These are phyloP conservation scores for Parochlus steinenii DNA, from an alignment of 2,888 invertebrate species.

Conservation along the genomic window DNA sequence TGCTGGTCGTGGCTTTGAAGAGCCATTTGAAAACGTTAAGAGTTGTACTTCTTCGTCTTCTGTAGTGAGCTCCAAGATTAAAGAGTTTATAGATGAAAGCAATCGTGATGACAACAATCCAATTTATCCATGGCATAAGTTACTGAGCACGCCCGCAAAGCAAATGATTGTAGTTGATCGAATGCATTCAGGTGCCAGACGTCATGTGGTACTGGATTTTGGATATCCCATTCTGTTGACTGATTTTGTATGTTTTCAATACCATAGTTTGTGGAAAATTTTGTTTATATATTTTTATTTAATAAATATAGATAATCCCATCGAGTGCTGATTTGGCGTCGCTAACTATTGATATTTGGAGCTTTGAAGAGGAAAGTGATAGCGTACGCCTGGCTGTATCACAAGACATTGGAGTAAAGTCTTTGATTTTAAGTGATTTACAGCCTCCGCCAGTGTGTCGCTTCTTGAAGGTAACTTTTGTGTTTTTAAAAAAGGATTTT, in stretches of 20 bases:
- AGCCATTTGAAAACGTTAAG: too few relatives aligned
- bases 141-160: constrained; percentile 64
- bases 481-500: constrained; percentile 11
- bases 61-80: constrained; percentile 1
- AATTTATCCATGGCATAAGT: constrained; percentile 53
- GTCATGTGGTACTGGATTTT: constrained; percentile 84
- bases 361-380: constrained; percentile 70
- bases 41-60: too few relatives aligned
- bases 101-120: constrained; percentile 14
- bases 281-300: constrained; percentile 4
- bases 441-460: constrained; percentile 81
- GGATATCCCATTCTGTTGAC: constrained; percentile 73
- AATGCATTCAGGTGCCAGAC: constrained; percentile 85
- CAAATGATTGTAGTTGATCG: constrained; percentile 79
- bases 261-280: not conserved
- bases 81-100: constrained; percentile 18
- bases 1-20: too few relatives aligned
- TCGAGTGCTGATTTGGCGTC: constrained; percentile 69
- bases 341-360: constrained; percentile 80
- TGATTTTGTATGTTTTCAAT: constrained; percentile 41
- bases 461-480: constrained; percentile 67
- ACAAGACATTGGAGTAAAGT: constrained; percentile 72
- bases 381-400: constrained; percentile 69
- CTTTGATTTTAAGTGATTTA: constrained; percentile 72
- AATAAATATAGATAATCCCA: constrained; percentile 42